Percentiles rank a stretch among this genome's conserved stretches.
Evolutionary conservation across 2,113 vertebrate genomes (phyloP).

Genomic region (Trichomycterus rosablanca): DNA sequence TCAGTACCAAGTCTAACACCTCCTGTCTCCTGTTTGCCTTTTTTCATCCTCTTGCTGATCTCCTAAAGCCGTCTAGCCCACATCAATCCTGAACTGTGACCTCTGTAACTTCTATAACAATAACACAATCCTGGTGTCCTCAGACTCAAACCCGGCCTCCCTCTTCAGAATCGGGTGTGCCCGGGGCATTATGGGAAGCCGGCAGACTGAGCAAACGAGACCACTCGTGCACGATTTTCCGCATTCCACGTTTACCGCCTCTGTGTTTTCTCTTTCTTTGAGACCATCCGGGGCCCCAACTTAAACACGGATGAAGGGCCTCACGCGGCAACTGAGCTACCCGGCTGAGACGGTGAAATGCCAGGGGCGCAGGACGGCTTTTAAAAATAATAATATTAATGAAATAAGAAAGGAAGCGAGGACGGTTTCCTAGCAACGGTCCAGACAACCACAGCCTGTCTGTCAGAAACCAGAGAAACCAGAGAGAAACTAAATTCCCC

Average conservation of each 20-base stretch:
- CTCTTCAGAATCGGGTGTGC: too few species aligned
- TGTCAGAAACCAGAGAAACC: neutral
- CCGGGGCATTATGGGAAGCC: neutral
- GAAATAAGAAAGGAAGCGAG: neutral
- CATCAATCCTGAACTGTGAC: too few species aligned
- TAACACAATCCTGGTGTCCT: too few species aligned
- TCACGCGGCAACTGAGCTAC: neutral
- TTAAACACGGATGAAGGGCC: slow-evolving; percentile 18
- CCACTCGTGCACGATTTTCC: neutral
- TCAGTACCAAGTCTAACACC: too few species aligned
- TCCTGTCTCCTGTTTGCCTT: neutral
- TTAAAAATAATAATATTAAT: neutral
- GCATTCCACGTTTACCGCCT: neutral
- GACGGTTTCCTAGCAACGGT: slow-evolving; percentile 39
- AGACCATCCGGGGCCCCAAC: neutral
- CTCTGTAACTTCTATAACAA: too few species aligned
- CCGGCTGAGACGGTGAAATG: neutral
- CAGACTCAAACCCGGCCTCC: too few species aligned
- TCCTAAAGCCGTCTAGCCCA: too few species aligned
- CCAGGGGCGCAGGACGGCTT: neutral
- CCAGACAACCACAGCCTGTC: slow-evolving; percentile 1
- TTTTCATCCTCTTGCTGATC: neutral
- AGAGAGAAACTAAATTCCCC: too few species aligned
- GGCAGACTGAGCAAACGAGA: neutral
- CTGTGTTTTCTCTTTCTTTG: neutral